Evolutionary conservation across 23 tunicate species (phyloP), one percentile per base, ranked within the genome.

Genomic region (Styela clava): DNA sequence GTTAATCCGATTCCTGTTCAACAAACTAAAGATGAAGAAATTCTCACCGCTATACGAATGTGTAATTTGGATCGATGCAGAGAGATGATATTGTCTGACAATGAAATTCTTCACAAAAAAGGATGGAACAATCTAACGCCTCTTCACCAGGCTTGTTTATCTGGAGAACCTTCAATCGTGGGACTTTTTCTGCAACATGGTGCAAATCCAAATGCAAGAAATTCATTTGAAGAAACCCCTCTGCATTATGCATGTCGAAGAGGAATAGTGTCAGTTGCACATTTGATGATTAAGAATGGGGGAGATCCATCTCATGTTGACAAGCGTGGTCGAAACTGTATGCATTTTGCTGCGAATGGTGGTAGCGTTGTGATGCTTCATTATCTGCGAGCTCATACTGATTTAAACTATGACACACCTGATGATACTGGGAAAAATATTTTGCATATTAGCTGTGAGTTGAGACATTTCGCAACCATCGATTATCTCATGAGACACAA

Each of bases 201-300:
- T 1, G 97, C 97, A 27, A 79, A 86, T 18, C 78, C 76, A 20
- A 78, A 91, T 82, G 85, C 87, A 28, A 33, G 36, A 78, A 82
- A 77, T 23, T 30, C 77, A 33, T 86, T 77, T 86, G 89, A 79
- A 12, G 98, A 93, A 63, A 93, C 98, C 3, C 98, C 98, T 0
- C 37, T 93, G 27, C 89, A 87, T 68, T 93, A 93, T 80, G 98
- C 98, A 27, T 93, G 98, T 61, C 92, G 98, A 25, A 79, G 92
- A 0, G 98, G 98, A 27, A 79, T 70, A 35, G 78, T 93, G n/a
- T 16, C 34, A 0, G 44, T 88, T 2, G 88, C 87, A 23, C 93
- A 87, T 63, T 51, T 84, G n/a, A 80, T 93, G 35, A 80, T 93
- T 3, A 63, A 81, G 44, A 73, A 88, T 81, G 92, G 98, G 16